Percentiles rank a stretch among this genome's conserved stretches.
Conservation (phyloP, 2,797 vertebrate species). For the Helicolenus hilgendorfi region DNA sequence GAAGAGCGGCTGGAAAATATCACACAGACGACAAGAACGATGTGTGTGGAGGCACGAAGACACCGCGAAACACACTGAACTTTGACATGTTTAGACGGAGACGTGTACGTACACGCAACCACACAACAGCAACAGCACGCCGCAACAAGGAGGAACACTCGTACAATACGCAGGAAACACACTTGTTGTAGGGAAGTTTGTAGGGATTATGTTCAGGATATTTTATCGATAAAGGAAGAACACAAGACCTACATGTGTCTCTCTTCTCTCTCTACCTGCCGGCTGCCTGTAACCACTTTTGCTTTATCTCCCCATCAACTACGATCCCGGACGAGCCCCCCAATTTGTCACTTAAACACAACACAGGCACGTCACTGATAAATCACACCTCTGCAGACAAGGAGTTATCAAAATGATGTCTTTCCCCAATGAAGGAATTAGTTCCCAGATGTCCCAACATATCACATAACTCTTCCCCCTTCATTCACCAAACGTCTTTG, state of each 20-base stretch:
- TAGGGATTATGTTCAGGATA: not conserved
- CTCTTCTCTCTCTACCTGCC: no score
- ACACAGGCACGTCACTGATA: no score
- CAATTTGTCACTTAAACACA: no score
- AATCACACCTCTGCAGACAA: no score
- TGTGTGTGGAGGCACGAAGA: not conserved
- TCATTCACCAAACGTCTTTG: not conserved
- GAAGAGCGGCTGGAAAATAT: conserved; percentile 42
- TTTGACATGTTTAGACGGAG: not conserved
- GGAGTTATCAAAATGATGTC: not conserved
- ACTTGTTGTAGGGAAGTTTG: not conserved
- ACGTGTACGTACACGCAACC: not conserved
- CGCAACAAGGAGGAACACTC: not conserved
- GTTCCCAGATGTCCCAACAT: not conserved
- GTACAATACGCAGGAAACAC: not conserved
- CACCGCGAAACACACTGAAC: not conserved
- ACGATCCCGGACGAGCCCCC: no score
- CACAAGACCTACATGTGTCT: not conserved
- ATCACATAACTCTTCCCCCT: not conserved
- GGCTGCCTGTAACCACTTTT: no score
- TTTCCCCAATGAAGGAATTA: not conserved
- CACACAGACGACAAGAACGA: not conserved
- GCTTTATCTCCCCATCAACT: no score
- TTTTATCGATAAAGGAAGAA: not conserved
- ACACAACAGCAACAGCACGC: not conserved